A percentile compares a stretch with the other conserved stretches of the same genome.
Evolutionary conservation across 2,113 vertebrate genomes (phyloP).

Genomic region (Corapipo altera): DNA sequence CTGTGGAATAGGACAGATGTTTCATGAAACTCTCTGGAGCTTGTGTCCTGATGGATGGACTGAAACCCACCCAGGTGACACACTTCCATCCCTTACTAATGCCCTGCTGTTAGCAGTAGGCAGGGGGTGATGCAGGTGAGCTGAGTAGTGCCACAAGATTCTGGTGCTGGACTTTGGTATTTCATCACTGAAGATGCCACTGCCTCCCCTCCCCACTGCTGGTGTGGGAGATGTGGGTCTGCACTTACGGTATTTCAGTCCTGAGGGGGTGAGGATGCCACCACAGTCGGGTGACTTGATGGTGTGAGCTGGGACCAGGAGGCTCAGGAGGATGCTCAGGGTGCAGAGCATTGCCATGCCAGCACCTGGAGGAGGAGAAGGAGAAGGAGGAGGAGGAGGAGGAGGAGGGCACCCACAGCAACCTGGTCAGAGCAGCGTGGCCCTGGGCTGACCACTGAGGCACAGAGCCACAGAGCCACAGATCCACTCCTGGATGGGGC

Average conservation of each 20-base stretch:
- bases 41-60: neutral
- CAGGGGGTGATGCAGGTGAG: neutral
- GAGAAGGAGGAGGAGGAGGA: neutral
- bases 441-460: neutral
- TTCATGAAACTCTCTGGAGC: neutral
- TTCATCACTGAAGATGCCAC: accelerated
- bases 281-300: neutral
- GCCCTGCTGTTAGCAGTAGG: neutral
- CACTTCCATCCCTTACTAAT: accelerated
- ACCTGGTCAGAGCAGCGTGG: accelerated
- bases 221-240: accelerated
- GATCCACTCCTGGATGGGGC: accelerated
- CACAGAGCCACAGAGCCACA: accelerated
- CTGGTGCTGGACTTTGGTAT: accelerated
- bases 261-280: neutral
- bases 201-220: neutral
- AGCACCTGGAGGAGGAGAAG: neutral
- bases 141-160: accelerated
- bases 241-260: slow-evolving; percentile 42
- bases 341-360: accelerated
- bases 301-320: neutral
- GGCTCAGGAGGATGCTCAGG: slow-evolving; percentile 18
- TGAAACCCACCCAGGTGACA: too few species aligned
- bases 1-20: neutral
- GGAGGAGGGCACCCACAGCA: neutral